Base-by-base conservation (phyloP, 1,140 invertebrate genomes). In the Ctenoplectra terminalis region DNA sequence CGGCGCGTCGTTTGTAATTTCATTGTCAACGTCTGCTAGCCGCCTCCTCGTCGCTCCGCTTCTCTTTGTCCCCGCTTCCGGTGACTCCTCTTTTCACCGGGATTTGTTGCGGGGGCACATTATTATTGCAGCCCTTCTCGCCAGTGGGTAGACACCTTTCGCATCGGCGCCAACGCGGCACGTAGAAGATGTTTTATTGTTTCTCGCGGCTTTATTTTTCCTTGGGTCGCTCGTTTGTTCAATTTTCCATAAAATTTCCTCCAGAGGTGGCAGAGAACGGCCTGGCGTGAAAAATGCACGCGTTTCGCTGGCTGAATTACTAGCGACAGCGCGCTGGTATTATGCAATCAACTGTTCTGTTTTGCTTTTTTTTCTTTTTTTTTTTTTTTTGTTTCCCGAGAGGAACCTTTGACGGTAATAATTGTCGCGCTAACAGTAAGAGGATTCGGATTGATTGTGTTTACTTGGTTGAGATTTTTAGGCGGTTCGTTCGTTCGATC, bases 61-160 rank as follows among this genome's bases (percentile, higher is more conserved):
- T 58, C 74, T 66, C 43, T 58, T 52, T 77, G 72, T 78, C 70
- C 46, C 9, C 29, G 77, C 34, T 72, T 81, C 50, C 50, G 52
- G 34, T 72, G 29, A 26, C 67, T 43, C 46, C 56, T 56, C 60
- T 69, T 73, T 48, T 64, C 46, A 31, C 54, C 63, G 80, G 60
- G 67, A 83, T 83, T 78, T 86, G 64, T 87, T 86, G 71, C 52
- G 40, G 69, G n/a, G 56, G 46, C 67, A 31, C 80, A 81, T 86
- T 86, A 86, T 85, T 86, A 85, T 86, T 85, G 66, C 84, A 82
- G 60, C 71, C 66, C 71, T 86, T 64, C 48, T 9, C 67, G 37
- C 75, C 63, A 34, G 17, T n/a, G 40, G 48, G 61, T 43, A 72
- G 67, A 80, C 70, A 80, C 58, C 69, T 73, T 80, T 63, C 46